A percentile compares a stretch with the other conserved stretches of the same genome.
phyloP scores from a whole-genome alignment of 2,113 vertebrate species.

The Epinephelus fuscoguttatus region DNA sequence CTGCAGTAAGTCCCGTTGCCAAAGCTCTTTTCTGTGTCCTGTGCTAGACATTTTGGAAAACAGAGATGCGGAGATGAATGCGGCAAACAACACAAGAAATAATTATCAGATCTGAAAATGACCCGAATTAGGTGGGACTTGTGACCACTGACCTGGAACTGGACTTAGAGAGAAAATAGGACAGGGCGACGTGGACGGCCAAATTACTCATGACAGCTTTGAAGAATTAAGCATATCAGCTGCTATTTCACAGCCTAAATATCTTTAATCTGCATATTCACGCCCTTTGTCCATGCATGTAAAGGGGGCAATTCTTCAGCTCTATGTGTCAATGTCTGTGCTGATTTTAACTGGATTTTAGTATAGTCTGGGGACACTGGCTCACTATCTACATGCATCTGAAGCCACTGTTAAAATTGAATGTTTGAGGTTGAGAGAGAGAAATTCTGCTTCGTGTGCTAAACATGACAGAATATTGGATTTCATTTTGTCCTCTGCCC shows the following conservation, averaged over 20 bases:
- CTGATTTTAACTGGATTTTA: background rate
- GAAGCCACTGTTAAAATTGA: conserved; percentile 27
- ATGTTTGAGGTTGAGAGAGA: conserved; percentile 3
- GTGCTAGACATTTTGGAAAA: conserved; percentile 9
- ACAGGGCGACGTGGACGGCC: conserved; percentile 56
- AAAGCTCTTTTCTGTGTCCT: background rate
- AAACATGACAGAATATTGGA: conserved; percentile 6
- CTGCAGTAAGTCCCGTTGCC: background rate
- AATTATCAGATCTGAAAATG: conserved; percentile 61
- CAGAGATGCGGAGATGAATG: background rate
- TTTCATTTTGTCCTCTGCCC: conserved; percentile 7
- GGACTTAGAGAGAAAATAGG: conserved; percentile 68
- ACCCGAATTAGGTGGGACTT: conserved; percentile 67
- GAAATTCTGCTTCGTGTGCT: conserved; percentile 40
- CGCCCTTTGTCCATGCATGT: conserved; percentile 23
- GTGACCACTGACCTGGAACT: conserved; percentile 78
- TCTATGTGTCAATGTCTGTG: background rate
- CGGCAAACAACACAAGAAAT: conserved; percentile 38
- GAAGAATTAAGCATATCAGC: conserved; percentile 62
- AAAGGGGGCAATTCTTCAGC: background rate
- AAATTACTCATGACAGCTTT: conserved; percentile 72
- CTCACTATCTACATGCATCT: conserved; percentile 11
- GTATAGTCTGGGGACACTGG: background rate
- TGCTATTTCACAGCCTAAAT: conserved; percentile 41
- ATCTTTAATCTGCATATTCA: conserved; percentile 47